A percentile compares a stretch with the other conserved stretches of the same genome.
phyloP scores from a whole-genome alignment of 2,888 invertebrate species.

The Cephus nigrinus region DNA sequence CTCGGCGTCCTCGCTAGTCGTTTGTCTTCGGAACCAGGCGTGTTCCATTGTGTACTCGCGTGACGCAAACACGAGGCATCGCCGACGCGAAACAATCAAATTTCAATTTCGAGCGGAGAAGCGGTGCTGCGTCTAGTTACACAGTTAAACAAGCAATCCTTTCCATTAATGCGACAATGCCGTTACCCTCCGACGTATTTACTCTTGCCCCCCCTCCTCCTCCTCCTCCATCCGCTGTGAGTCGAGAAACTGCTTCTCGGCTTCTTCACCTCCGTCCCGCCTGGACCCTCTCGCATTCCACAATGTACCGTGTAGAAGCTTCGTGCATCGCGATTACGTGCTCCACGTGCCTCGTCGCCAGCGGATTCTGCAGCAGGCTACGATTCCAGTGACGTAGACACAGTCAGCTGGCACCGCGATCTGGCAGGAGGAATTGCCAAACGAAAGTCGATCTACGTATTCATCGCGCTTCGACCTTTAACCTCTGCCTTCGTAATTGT shows the following conservation, averaged over 20 bases:
- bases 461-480: conserved; percentile 30
- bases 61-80: conserved; percentile 27
- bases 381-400: too few species aligned
- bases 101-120: conserved; percentile 62
- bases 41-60: not conserved
- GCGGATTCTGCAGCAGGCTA: too few species aligned
- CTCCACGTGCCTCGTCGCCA: not conserved
- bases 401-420: too few species aligned
- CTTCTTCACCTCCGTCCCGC: conserved; percentile 1
- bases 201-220: conserved; percentile 27
- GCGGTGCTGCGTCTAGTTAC: conserved; percentile 51
- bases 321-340: too few species aligned
- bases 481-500: not conserved
- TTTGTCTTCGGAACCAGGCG: not conserved
- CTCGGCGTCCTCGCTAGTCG: too few species aligned
- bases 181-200: conserved; percentile 53
- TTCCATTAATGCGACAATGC: conserved; percentile 63
- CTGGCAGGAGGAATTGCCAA: not conserved
- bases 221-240: conserved; percentile 2
- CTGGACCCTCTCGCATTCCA: not conserved
- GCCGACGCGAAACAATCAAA: conserved; percentile 57
- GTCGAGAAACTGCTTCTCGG: conserved; percentile 10
- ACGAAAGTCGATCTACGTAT: conserved; percentile 42
- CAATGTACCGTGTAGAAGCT: too few species aligned
- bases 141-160: conserved; percentile 61